Evolutionary conservation across 2,797 vertebrate species (phyloP).

Genomic region (Ceryle rudis): DNA sequence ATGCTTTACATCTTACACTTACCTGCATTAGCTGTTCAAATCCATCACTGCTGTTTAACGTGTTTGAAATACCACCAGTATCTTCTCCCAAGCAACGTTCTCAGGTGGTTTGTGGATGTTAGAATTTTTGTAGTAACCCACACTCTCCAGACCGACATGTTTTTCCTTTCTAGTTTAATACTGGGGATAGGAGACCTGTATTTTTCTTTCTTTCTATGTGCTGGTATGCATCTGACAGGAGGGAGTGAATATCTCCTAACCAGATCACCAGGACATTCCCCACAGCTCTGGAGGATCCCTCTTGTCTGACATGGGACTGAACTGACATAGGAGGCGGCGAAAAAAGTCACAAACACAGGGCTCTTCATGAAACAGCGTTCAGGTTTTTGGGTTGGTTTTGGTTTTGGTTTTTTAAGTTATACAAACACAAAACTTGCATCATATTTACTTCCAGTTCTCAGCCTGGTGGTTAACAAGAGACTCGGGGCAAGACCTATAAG

Average conservation of each 20-base stretch:
- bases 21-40: not conserved
- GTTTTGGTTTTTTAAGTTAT: not conserved
- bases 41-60: not conserved
- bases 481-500: too few species aligned
- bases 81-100: not conserved
- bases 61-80: not conserved
- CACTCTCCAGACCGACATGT: not conserved
- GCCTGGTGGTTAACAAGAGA: not conserved
- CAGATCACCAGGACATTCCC: fast-evolving
- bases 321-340: not conserved
- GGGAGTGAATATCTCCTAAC: not conserved
- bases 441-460: not conserved
- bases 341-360: fast-evolving
- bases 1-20: not conserved
- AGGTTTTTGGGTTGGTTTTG: too few species aligned
- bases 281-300: not conserved
- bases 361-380: not conserved
- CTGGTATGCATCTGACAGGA: too few species aligned
- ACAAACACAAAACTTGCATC: not conserved
- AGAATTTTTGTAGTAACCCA: not conserved
- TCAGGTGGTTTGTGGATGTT: not conserved
- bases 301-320: not conserved
- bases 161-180: not conserved
- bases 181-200: not conserved
- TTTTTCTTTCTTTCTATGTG: not conserved